Conservation (phyloP, 2,797 vertebrate species). For the Streptopelia turtur region DNA sequence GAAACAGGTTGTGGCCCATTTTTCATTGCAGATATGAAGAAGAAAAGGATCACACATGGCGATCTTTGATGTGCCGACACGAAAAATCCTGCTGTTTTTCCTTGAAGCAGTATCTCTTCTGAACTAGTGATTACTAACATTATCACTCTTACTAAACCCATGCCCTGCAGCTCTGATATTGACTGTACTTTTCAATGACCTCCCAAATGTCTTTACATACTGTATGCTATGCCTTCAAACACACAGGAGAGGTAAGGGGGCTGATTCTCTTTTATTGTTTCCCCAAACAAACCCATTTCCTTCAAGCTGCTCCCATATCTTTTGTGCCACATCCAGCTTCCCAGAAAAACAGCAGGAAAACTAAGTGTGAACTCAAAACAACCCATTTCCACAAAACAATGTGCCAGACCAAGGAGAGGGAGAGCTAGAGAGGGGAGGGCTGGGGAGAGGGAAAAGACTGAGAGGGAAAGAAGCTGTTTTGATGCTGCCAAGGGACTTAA, state of each 20-base stretch:
- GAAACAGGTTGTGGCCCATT: background rate
- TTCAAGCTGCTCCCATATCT: slow-evolving; percentile 63
- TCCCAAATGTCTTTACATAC: background rate
- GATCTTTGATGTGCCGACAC: background rate
- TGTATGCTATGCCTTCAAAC: background rate
- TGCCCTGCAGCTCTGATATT: background rate
- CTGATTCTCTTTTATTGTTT: slow-evolving; percentile 42
- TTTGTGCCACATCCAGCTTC: slow-evolving; percentile 51
- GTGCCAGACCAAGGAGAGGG: background rate
- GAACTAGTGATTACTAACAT: background rate
- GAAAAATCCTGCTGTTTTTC: background rate
- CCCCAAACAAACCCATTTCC: slow-evolving; percentile 65
- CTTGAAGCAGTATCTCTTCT: background rate
- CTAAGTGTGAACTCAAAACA: slow-evolving; percentile 75
- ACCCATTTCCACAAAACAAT: slow-evolving; percentile 68
- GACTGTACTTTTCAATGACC: background rate
- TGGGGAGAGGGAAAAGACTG: background rate
- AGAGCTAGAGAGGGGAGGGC: background rate
- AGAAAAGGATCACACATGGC: background rate
- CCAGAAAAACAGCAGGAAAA: slow-evolving; percentile 72
- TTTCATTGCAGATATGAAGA: background rate
- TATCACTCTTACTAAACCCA: background rate
- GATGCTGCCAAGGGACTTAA: slow-evolving; percentile 25
- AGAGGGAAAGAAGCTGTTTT: background rate
- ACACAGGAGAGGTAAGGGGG: background rate